Conservation (phyloP, 2,888 invertebrate species). For the Diplazon laetatorius region DNA sequence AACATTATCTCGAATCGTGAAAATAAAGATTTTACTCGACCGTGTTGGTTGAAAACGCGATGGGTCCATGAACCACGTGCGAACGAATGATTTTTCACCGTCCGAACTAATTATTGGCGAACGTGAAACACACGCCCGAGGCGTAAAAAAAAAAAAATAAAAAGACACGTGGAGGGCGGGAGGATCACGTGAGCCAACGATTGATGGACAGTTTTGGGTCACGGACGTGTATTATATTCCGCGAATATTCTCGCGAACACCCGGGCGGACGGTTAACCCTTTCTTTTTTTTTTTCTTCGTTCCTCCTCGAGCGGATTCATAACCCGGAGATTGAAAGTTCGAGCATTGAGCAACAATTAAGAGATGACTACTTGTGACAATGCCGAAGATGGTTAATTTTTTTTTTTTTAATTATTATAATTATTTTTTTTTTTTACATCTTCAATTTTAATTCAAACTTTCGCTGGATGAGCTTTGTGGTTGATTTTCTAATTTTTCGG, state of each 20-base stretch:
- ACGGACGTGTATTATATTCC: constrained; percentile 66
- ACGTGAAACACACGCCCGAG: constrained; percentile 52
- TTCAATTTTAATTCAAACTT: too few species aligned
- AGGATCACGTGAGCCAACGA: constrained; percentile 61
- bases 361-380: not conserved
- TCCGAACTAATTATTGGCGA: constrained; percentile 49
- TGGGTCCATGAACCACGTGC: too few species aligned
- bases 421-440: too few species aligned
- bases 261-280: constrained; percentile 1
- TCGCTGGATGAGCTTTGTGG: too few species aligned
- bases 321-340: not conserved
- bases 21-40: too few species aligned
- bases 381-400: not conserved
- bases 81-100: too few species aligned
- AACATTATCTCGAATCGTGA: too few species aligned
- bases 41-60: too few species aligned
- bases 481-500: too few species aligned
- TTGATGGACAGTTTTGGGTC: constrained; percentile 73
- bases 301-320: not conserved
- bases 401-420: not conserved
- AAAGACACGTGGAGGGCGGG: constrained; percentile 41
- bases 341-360: not conserved
- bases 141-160: constrained; percentile 26
- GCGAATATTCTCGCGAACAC: constrained; percentile 67
- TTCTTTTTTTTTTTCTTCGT: constrained; percentile 1